These are phyloP conservation scores for Bryconaethiops microstoma DNA, from an alignment of 2,797 vertebrate genomes.

Conservation along the genomic window DNA sequence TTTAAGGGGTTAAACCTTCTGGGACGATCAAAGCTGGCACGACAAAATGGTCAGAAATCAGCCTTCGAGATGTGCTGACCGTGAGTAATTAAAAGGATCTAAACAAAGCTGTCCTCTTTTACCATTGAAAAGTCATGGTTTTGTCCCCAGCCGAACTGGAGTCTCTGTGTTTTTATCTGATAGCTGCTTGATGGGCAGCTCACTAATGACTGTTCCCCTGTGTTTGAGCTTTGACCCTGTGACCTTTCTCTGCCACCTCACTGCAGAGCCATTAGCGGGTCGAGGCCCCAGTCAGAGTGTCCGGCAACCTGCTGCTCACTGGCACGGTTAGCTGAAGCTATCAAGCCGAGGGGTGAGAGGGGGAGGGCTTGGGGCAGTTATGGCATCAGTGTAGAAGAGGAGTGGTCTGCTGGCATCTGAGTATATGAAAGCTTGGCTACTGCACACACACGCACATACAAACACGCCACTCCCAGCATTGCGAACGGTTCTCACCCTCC, in stretches of 20 bases:
- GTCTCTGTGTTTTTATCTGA: background rate
- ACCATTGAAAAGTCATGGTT: background rate
- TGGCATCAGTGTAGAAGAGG: background rate
- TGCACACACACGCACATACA: background rate
- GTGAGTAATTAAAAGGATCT: slow-evolving; percentile 1
- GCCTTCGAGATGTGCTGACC: background rate
- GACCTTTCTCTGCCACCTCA: slow-evolving; percentile 7
- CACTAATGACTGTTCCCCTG: slow-evolving; percentile 8
- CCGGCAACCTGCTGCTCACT: slow-evolving; percentile 50
- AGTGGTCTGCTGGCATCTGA: background rate
- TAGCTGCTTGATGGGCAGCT: slow-evolving; percentile 1
- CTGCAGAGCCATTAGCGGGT: background rate
- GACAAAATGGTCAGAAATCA: background rate
- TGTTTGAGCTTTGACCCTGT: slow-evolving; percentile 19
- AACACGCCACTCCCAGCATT: background rate
- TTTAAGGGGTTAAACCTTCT: background rate
- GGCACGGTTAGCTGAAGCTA: slow-evolving; percentile 9
- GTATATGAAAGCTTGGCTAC: background rate
- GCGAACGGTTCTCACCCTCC: background rate
- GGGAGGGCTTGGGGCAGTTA: background rate
- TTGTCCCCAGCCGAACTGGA: background rate
- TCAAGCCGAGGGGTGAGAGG: background rate
- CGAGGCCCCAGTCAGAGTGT: slow-evolving; percentile 1
- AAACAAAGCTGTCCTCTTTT: background rate
- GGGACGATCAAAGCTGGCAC: background rate